These are phyloP conservation scores for Dioctria rufipes DNA, from an alignment of 2,888 invertebrate species.

Conservation along the genomic window DNA sequence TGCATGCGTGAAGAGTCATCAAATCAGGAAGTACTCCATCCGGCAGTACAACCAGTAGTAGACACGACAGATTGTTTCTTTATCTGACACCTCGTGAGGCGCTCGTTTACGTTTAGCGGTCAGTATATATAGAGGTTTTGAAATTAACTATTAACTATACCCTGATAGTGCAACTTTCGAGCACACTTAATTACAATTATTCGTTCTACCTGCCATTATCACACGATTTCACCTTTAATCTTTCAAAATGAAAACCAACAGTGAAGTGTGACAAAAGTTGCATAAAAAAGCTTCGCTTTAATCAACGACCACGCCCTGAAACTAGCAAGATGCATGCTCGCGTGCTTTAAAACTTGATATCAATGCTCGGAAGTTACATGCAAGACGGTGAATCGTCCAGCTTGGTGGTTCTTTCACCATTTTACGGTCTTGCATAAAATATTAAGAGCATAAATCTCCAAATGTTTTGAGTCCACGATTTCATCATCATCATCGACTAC, in stretches of 20 bases:
- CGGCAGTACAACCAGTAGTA: background rate
- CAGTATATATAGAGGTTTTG: conserved; percentile 2
- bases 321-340: background rate
- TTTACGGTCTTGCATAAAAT: conserved; percentile 45
- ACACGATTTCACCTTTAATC: conserved; percentile 45
- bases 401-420: conserved; percentile 2
- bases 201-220: conserved; percentile 45
- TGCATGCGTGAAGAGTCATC: conserved; percentile 24
- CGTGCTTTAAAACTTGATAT: background rate
- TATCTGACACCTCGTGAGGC: conserved; percentile 30
- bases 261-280: conserved; percentile 41
- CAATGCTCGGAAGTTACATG: background rate
- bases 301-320: conserved; percentile 35
- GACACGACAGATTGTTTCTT: conserved; percentile 24
- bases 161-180: background rate
- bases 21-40: conserved; percentile 19
- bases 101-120: conserved; percentile 15
- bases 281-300: conserved; percentile 40
- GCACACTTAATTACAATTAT: conserved; percentile 33
- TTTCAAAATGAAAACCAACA: conserved; percentile 34
- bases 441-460: conserved; percentile 43
- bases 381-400: background rate
- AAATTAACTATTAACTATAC: too few relatives aligned
- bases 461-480: conserved; percentile 49
- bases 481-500: conserved; percentile 37